Evolutionary conservation across 2,797 vertebrate species (phyloP), one percentile per base, ranked within the genome.

Genomic region (Nyctalus aviator): DNA sequence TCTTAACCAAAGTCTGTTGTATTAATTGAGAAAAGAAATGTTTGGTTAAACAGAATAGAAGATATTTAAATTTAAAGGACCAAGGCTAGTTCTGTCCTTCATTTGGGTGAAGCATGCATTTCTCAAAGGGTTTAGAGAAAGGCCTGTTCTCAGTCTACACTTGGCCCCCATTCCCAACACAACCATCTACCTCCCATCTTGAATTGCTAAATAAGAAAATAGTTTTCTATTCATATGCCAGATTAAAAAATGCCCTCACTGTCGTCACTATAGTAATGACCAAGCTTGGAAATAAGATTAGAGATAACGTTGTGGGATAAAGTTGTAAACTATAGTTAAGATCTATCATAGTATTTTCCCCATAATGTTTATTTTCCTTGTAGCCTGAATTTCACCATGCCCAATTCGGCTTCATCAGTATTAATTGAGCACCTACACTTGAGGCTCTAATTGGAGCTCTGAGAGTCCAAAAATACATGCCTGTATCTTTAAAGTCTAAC

Each of bases 291-390:
- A 76, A 35, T 44, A 18, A 46, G 30, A 44, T 44, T 35, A 64
- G 23, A 88, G 69, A 68, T 64, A 50, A 53, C 46, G 41, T 30
- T 37, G 35, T 44, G n/a, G 37, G 25, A 27, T 69, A 30, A 64
- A 78, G 20, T 32, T 32, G 64, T 83, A 12, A 90, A 83, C 27
- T 78, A 79, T 78, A 79, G 62, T 23, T 81, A 95, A 78, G 83
- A 68, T 66, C 72, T 66, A 78, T 15, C 2, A n/a, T 84, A 11
- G 21, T 27, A 76, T 59, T 64, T 84, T 72, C 71, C 44, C 15
- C 10, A 10, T 27, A 30, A 73, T 32, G 10, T 53, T 84, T 66
- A 59, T 76, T 86, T 94, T 78, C 44, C 3, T n/a, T 72, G 2
- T 59, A 86, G 32, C 30, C 20, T 90, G 23, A 50, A 68, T 93